Percentiles rank a stretch among this genome's conserved stretches.
phyloP scores from a whole-genome alignment of 2,888 invertebrate species.

The Lasioglossum leucozonium region DNA sequence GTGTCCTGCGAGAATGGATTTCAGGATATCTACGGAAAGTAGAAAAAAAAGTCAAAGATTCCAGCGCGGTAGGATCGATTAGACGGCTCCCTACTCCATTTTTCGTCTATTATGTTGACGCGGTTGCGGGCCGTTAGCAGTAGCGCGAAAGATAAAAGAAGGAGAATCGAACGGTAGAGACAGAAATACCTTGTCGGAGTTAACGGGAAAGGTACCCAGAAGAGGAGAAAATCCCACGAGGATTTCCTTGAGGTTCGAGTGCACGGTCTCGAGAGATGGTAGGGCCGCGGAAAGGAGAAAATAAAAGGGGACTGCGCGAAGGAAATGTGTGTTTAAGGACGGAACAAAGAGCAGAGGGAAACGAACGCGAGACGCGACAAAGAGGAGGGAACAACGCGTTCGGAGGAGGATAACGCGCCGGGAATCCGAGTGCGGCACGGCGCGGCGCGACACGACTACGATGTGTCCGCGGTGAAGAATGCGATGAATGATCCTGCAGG shows the following conservation, averaged over 20 bases:
- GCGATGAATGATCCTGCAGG: not conserved
- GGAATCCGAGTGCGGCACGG: not conserved
- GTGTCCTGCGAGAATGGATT: not conserved
- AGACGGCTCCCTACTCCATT: conserved; percentile 19
- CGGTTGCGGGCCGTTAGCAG: not conserved
- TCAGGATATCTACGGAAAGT: not conserved
- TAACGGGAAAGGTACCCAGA: conserved; percentile 67
- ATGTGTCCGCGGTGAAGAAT: not conserved
- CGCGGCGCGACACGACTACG: too few species aligned
- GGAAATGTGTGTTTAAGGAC: conserved; percentile 44
- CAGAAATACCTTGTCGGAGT: conserved; percentile 62
- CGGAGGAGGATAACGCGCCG: not conserved
- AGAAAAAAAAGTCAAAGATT: not conserved
- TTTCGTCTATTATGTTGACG: conserved; percentile 8
- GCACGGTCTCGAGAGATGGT: not conserved
- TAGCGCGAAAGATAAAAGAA: conserved; percentile 6
- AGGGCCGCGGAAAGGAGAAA: conserved; percentile 4
- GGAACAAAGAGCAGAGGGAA: not conserved
- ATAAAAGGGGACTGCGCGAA: conserved; percentile 13
- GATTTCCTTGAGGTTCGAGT: conserved; percentile 57
- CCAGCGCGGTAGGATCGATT: conserved; percentile 40
- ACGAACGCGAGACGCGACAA: not conserved
- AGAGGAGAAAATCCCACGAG: conserved; percentile 63
- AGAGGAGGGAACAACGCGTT: not conserved
- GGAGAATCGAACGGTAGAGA: conserved; percentile 13